Evolutionary conservation across 2,113 vertebrate genomes (phyloP).

Genomic region (Penelope pileata): DNA sequence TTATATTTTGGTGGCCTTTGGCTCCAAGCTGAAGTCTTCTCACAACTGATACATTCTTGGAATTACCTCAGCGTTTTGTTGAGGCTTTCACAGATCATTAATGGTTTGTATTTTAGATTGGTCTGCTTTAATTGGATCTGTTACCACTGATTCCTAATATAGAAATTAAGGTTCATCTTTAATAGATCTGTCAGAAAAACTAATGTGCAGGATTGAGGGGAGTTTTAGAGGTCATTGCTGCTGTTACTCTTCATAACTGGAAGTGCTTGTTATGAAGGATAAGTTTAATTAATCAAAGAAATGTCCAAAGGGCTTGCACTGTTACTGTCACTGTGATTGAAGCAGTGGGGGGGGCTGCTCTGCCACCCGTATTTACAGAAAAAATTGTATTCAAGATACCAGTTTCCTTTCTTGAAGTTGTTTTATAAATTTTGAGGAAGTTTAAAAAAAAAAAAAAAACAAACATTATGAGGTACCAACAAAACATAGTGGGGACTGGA

Average conservation of each 20-base stretch:
- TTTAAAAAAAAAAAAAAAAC: background rate
- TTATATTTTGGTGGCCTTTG: background rate
- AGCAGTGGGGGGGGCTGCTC: background rate
- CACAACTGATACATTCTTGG: background rate
- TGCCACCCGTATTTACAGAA: background rate
- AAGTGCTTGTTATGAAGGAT: background rate
- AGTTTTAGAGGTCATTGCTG: background rate
- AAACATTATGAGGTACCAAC: background rate
- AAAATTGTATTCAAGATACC: background rate
- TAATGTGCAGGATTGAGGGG: background rate
- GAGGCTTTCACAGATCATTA: background rate
- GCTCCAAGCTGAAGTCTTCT: background rate
- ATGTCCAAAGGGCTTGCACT: background rate
- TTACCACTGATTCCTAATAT: background rate
- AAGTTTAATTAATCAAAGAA: background rate
- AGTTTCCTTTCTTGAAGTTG: background rate
- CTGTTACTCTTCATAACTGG: background rate
- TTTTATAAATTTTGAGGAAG: background rate
- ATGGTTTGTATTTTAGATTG: background rate
- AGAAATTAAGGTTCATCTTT: background rate
- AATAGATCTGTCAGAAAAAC: background rate
- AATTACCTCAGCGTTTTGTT: background rate
- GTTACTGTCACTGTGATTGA: background rate
- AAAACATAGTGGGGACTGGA: background rate
- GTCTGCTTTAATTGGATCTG: background rate